Evolutionary conservation across 2,113 vertebrate species (phyloP).

Genomic region (Eublepharis macularius): DNA sequence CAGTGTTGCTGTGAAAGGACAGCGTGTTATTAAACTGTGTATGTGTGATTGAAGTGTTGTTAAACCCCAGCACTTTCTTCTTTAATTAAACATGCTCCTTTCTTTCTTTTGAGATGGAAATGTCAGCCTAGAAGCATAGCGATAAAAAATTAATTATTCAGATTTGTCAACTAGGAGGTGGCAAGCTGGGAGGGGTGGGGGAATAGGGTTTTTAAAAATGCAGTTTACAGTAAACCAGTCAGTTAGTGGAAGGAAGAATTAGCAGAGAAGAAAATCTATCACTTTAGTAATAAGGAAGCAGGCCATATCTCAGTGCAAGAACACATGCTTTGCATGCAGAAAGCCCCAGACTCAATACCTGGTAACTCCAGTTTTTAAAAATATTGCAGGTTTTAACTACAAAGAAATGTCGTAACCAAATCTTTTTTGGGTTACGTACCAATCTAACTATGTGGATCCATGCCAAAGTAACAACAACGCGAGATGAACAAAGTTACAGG

Average conservation of each 20-base stretch:
- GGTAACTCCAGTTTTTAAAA: neutral
- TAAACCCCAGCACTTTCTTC: constrained; percentile 50
- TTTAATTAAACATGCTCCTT: constrained; percentile 63
- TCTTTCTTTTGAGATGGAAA: constrained; percentile 26
- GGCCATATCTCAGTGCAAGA: neutral
- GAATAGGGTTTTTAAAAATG: constrained; percentile 10
- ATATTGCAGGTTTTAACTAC: neutral
- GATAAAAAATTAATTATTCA: constrained; percentile 53
- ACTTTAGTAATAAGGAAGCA: constrained; percentile 17
- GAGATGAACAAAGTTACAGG: no score
- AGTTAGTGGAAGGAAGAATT: constrained; percentile 35
- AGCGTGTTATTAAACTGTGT: constrained; percentile 18
- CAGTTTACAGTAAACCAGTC: constrained; percentile 34
- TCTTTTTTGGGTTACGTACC: no score
- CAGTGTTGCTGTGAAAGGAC: constrained; percentile 12
- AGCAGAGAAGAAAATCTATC: constrained; percentile 27
- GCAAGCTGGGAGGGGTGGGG: neutral
- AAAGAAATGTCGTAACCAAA: neutral
- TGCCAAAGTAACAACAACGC: no score
- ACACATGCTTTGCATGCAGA: neutral
- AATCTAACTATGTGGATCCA: no score
- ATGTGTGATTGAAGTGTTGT: constrained; percentile 38
- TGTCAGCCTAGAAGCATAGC: constrained; percentile 31
- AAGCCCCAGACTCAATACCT: neutral
- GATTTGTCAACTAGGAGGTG: constrained; percentile 45